Conservation (phyloP, 2,113 vertebrate species). For the Sclerurus mexicanus region DNA sequence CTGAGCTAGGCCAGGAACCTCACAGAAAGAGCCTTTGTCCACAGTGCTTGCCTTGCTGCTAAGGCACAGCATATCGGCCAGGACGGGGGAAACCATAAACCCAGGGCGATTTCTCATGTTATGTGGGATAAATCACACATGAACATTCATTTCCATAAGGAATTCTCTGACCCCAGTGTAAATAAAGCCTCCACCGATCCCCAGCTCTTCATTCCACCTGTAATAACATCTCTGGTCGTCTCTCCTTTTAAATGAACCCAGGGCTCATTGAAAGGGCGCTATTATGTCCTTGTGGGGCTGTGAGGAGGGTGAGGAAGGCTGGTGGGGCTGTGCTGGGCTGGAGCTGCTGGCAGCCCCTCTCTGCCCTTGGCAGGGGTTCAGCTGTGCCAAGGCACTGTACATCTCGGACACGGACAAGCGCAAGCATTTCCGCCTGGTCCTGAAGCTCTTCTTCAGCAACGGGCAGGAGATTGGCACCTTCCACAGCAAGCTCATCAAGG, state of each 20-base stretch:
- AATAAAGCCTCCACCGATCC: slow-evolving; percentile 34
- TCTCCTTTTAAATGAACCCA: not conserved
- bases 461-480: slow-evolving; percentile 91
- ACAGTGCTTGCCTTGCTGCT: not conserved
- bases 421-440: slow-evolving; percentile 90
- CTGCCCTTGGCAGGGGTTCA: slow-evolving; percentile 77
- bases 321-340: not conserved
- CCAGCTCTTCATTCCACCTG: slow-evolving; percentile 59
- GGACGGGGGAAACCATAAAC: slow-evolving; percentile 47
- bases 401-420: slow-evolving; percentile 94
- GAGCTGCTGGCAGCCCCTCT: not conserved
- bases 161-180: slow-evolving; percentile 51
- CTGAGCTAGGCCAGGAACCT: not conserved
- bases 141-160: slow-evolving; percentile 57
- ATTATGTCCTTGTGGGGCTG: not conserved
- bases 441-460: slow-evolving; percentile 84
- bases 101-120: slow-evolving; percentile 38
- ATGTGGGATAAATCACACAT: slow-evolving; percentile 51
- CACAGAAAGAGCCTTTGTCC: slow-evolving; percentile 58
- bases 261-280: not conserved
- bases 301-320: not conserved
- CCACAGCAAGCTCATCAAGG: slow-evolving; percentile 92
- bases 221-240: slow-evolving; percentile 48
- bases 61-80: not conserved
- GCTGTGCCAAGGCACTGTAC: slow-evolving; percentile 91